Percentiles rank a stretch among this genome's conserved stretches.
phyloP scores from a whole-genome alignment of 1,140 invertebrate species.

The Drosophila ohnishii region DNA sequence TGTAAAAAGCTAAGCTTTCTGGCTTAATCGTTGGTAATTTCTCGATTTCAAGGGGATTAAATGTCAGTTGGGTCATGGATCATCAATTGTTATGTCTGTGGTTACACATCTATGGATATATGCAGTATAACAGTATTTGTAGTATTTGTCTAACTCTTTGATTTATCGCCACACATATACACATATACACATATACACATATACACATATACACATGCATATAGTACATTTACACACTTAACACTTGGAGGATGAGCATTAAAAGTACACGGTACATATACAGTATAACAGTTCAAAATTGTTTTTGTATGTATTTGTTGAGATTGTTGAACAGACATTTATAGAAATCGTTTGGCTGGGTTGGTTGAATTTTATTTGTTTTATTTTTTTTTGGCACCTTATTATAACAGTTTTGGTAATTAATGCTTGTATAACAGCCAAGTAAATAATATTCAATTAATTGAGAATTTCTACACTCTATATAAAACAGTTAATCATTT shows the following conservation, averaged over 20 bases:
- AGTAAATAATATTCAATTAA: not conserved
- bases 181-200: conserved; percentile 17
- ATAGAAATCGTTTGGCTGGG: not conserved
- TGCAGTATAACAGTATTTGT: not conserved
- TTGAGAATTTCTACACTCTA: not conserved
- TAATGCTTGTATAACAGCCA: not conserved
- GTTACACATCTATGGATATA: conserved; percentile 5
- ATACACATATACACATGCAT: conserved; percentile 23
- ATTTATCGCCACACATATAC: conserved; percentile 12
- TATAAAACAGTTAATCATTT: not conserved
- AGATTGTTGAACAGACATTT: conserved; percentile 7
- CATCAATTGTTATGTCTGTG: conserved; percentile 6
- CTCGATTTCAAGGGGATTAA: not conserved
- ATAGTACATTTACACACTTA: conserved; percentile 35
- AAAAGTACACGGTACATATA: conserved; percentile 7
- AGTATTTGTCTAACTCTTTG: conserved; percentile 5
- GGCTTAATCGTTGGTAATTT: conserved; percentile 32
- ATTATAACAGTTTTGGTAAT: not conserved
- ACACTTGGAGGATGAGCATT: conserved; percentile 26
- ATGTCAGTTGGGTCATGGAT: conserved; percentile 4
- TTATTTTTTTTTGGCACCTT: not conserved
- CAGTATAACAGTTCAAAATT: conserved; percentile 22
- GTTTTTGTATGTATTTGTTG: not conserved
- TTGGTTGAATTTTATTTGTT: not conserved
- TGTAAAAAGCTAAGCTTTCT: conserved; percentile 7